Conservation (phyloP, 2,888 invertebrate species). For the Campoplex capitator region DNA sequence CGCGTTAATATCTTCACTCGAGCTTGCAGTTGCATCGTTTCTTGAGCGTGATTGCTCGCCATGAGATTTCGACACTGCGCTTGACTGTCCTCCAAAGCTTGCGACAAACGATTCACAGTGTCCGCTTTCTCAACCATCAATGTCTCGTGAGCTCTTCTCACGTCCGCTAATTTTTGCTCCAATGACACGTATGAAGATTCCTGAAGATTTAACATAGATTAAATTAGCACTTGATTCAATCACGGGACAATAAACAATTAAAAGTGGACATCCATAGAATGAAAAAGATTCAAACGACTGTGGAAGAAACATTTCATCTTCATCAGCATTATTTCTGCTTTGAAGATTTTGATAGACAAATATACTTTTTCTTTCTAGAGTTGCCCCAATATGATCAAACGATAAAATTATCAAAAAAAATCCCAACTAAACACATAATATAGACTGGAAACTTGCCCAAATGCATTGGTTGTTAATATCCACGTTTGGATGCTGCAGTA, state of each 20-base stretch:
- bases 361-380: not conserved
- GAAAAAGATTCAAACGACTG: not conserved
- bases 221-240: not conserved
- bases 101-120: conserved; percentile 88
- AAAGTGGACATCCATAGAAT: not conserved
- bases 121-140: conserved; percentile 88
- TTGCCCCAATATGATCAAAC: not conserved
- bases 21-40: conserved; percentile 84
- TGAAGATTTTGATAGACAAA: not conserved
- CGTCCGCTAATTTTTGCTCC: conserved; percentile 83
- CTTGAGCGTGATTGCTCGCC: conserved; percentile 85
- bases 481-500: conserved; percentile 74
- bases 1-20: conserved; percentile 86
- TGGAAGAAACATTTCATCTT: not conserved
- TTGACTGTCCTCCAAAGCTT: conserved; percentile 88
- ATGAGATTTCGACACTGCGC: conserved; percentile 84
- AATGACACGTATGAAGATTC: conserved; percentile 77
- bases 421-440: conserved; percentile 39
- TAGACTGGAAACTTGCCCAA: conserved; percentile 74
- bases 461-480: conserved; percentile 73
- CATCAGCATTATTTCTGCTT: not conserved
- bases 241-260: not conserved
- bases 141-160: conserved; percentile 87
- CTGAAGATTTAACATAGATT: conserved; percentile 66
- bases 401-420: not conserved